Base-by-base conservation (phyloP, 2,888 invertebrate species). In the Nomada fucata region DNA sequence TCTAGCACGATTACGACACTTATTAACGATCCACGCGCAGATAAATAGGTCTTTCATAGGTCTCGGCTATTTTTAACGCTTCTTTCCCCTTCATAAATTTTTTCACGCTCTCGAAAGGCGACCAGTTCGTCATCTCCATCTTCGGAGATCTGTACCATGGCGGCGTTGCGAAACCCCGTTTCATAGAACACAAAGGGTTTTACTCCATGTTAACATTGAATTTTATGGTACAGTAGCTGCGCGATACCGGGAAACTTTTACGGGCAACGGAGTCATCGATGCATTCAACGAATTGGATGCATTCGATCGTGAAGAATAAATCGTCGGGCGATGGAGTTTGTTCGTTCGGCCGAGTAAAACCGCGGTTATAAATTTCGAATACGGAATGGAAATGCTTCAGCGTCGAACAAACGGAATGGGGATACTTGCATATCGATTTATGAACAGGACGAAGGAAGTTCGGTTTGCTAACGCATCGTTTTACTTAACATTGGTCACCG, bases 231-330 rank as follows among this genome's bases (percentile, higher is more conserved):
- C 76, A 63, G 55, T 82, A 81, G 64, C 53, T 55, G 65, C 63
- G 60, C 80, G 44, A 67, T 60, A 52, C 74, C n/a, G 55, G 42
- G 70, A 61, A 80, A 82, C 52, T 82, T 82, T 80, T 82, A 74
- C 69, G 23, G 59, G 11, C 59, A 74, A 67, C 50, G 52, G 81
- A 82, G 70, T 74, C 81, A 82, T 80, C 70, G 65, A 57, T 82
- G 80, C 82, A 82, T 81, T 71, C 67, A 81, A 76, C 82, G 76
- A 81, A 82, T 82, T 76, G 76, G 81, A 69, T 76, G 68, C 76
- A 72, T 50, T 72, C 68, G 59, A 50, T 81, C 82, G 82, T 82
- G 71, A 63, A 82, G 67, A 63, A 42, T 55, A 68, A 79, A 80
- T 79, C 50, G 69, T 23, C 60, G n/a, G 72, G 50, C 64, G 53